Conservation (phyloP, 2,888 invertebrate genomes). For the Mantis religiosa region DNA sequence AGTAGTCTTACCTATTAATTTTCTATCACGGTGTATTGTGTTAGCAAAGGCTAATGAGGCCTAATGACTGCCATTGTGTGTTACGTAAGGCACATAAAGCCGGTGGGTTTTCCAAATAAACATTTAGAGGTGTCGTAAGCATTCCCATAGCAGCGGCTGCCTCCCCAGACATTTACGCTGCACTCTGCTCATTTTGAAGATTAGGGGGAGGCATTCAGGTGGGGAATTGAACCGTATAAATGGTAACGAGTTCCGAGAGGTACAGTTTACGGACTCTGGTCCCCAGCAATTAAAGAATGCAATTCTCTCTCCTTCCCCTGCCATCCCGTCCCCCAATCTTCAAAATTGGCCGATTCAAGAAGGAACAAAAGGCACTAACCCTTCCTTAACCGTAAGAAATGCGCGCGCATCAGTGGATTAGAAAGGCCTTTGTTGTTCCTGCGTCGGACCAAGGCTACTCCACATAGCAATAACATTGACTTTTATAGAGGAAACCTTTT, state of each 20-base stretch:
- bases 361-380: neutral
- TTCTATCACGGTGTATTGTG: no score
- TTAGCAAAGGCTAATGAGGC: no score
- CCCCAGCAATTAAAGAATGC: neutral
- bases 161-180: neutral
- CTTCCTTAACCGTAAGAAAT: neutral
- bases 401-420: constrained; percentile 2
- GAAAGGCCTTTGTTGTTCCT: neutral
- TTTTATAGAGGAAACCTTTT: constrained; percentile 12
- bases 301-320: neutral
- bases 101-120: neutral
- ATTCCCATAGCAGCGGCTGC: neutral
- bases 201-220: neutral
- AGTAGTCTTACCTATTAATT: no score
- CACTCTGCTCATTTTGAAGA: neutral
- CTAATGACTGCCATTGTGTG: no score
- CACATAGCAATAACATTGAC: constrained; percentile 15
- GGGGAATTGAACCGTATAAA: neutral
- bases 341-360: neutral
- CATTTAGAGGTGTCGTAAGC: neutral
- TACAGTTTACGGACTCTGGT: neutral
- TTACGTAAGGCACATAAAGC: no score
- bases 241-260: neutral
- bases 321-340: neutral
- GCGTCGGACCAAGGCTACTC: neutral